phyloP scores from a whole-genome alignment of 2,113 vertebrate genomes.

The Heptranchias perlo region DNA sequence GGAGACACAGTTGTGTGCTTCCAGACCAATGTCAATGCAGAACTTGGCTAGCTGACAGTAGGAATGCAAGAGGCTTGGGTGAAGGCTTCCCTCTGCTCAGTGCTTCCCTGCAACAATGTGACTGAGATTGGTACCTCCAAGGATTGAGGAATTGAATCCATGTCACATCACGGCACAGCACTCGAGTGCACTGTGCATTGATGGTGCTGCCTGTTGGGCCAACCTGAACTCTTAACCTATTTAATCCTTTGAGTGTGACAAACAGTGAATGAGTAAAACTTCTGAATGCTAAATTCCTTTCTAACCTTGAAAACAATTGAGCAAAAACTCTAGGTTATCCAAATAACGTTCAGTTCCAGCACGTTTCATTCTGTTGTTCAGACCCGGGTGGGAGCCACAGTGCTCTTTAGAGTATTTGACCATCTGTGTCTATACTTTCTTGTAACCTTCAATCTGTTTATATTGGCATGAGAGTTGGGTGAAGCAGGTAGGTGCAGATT shows the following conservation, averaged over 20 bases:
- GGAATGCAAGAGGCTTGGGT: background rate
- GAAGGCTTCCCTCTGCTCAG: background rate
- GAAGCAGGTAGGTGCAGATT: conserved; percentile 5
- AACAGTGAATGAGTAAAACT: background rate
- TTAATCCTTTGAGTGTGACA: background rate
- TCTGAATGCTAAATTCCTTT: background rate
- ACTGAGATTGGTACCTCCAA: background rate
- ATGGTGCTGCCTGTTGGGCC: background rate
- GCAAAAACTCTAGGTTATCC: background rate
- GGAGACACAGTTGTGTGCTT: background rate
- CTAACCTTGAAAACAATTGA: background rate
- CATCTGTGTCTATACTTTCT: conserved; percentile 9
- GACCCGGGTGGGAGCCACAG: background rate
- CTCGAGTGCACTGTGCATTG: background rate
- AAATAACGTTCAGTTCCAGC: background rate
- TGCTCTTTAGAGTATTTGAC: conserved; percentile 1
- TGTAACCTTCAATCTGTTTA: conserved; percentile 32
- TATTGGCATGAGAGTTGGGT: background rate
- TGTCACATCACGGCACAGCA: background rate
- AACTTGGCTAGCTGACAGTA: background rate
- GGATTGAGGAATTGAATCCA: background rate
- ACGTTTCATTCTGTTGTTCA: conserved; percentile 21
- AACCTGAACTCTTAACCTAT: background rate
- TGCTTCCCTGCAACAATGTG: background rate
- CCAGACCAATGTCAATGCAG: background rate